Base-by-base conservation (phyloP, 2,797 vertebrate genomes). In the Coregonus sp. region DNA sequence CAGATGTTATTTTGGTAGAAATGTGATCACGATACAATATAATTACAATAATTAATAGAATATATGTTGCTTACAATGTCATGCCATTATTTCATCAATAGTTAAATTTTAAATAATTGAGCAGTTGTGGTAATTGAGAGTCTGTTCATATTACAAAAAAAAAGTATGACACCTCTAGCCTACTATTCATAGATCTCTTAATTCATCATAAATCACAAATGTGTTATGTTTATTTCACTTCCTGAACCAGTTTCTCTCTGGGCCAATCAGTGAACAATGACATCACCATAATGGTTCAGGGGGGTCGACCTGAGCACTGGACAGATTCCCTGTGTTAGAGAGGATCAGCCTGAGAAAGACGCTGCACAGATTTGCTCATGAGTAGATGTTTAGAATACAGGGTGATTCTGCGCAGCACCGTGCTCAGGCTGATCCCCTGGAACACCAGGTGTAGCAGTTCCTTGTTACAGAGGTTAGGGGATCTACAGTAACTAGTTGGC, bases 1-100 rank as follows among this genome's bases (percentile, higher is more conserved):
- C 2, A 16, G 40, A 74, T 75, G 80, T 80, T 78, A 80, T 65
- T 40, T 65, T 50, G 35, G 75, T 82, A 78, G 40, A 85, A 87
- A 87, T 87, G 84, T 86, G 82, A 87, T 84, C 82, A 74, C 63
- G 71, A 80, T 75, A 90, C 78, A 71, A 80, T 84, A 89, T 87
- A 83, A 76, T 70, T 31, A 87, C 81, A 86, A 85, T 84, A 86
- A 77, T 85, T 76, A 33, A 6, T 33, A 67, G 5, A 68, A 15
- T 68, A 35, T 18, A 18, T 68, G 5, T 33, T 33, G 31, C 66
- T 35, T 33, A 16, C 15, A 68, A 11, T 37, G 31, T 35, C 29
- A 63, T 63, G 59, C 3, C 20, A 9, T 20, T 25, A 25, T 63
- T 63, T 3, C 4, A 63, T 63, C 20, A 12, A 63, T 12, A 63